A percentile compares a stretch with the other conserved stretches of the same genome.
Evolutionary conservation across 2,888 invertebrate genomes (phyloP).

Genomic region (Drosophila infuscata): DNA sequence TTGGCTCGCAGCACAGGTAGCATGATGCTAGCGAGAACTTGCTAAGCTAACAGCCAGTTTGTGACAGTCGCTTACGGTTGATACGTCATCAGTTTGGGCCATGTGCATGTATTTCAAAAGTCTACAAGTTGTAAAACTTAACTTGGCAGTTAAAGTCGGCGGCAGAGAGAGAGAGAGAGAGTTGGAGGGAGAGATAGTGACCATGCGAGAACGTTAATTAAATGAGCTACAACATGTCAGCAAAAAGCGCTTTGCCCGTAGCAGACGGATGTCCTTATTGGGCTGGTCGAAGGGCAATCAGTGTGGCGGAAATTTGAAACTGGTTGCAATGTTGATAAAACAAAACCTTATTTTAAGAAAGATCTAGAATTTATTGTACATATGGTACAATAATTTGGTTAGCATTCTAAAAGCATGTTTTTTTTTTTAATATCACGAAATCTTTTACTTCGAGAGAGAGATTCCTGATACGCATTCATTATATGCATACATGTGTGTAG

Average conservation of each 20-base stretch:
- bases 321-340: neutral
- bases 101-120: slow-evolving; percentile 11
- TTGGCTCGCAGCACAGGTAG: slow-evolving; percentile 38
- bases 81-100: slow-evolving; percentile 66
- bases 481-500: slow-evolving; percentile 1
- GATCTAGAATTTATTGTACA: too few species aligned
- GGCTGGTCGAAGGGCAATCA: slow-evolving; percentile 15
- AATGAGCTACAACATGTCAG: slow-evolving; percentile 27
- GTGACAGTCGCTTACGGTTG: slow-evolving; percentile 34
- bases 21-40: slow-evolving; percentile 9
- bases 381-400: neutral
- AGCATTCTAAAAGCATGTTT: neutral
- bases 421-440: neutral
- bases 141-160: slow-evolving; percentile 32
- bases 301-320: slow-evolving; percentile 9
- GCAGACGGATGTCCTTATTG: slow-evolving; percentile 49
- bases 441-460: neutral
- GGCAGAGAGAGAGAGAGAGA: slow-evolving; percentile 26
- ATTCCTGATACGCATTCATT: neutral
- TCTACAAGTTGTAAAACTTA: slow-evolving; percentile 37
- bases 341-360: neutral
- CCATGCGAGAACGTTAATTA: slow-evolving; percentile 42
- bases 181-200: slow-evolving; percentile 16
- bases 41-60: slow-evolving; percentile 39
- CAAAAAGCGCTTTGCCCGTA: slow-evolving; percentile 26